Base-by-base conservation (phyloP, 2,797 vertebrate species). In the Catharus ustulatus region DNA sequence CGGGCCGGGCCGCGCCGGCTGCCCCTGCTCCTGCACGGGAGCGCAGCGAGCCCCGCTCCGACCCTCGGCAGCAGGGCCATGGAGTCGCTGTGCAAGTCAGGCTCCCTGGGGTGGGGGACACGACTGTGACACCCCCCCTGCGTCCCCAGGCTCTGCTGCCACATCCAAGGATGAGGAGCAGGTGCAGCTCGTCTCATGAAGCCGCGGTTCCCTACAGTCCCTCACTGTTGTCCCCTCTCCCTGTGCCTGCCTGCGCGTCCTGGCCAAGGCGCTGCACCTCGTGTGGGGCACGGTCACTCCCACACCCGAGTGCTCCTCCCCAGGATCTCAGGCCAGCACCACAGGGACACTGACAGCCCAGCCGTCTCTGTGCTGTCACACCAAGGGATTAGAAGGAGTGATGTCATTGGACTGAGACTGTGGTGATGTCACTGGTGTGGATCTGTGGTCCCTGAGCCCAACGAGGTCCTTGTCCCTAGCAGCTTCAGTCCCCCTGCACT, bases 201-300 rank as follows among this genome's bases (percentile, higher is more conserved):
- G 58, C 49, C 8, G 4, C 2, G 46, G 18, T 40, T 34, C 4
- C 0, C 30, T 49, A 57, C 3, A 3, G 40, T 21, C 30, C 43
- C 46, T 27, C 55, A 4, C 15, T 20, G 23, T 1, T 32, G 58
- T 78, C 29, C 29, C 32, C 43, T 58, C 43, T 82, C 29, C 40
- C 48, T 20, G 62, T 0, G 2, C 42, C 54, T 1, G 1, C 54
- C 61, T 23, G 42, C 1, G 4, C 5, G 2, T 22, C 63, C 32
- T 18, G 79, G 34, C 9, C 1, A 1, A 48, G 36, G 18, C 62
- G 68, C 48, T 3, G 26, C 38, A 10, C 6, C 15, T 16, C 1
- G 30, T 6, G 18, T 5, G 3, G 4, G 51, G 32, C 45, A 59
- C 18, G 0, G 1, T 11, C 55, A 61, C 24, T 20, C 24, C 51